phyloP scores from a whole-genome alignment of 2,113 vertebrate species.

The Ochotona princeps region DNA sequence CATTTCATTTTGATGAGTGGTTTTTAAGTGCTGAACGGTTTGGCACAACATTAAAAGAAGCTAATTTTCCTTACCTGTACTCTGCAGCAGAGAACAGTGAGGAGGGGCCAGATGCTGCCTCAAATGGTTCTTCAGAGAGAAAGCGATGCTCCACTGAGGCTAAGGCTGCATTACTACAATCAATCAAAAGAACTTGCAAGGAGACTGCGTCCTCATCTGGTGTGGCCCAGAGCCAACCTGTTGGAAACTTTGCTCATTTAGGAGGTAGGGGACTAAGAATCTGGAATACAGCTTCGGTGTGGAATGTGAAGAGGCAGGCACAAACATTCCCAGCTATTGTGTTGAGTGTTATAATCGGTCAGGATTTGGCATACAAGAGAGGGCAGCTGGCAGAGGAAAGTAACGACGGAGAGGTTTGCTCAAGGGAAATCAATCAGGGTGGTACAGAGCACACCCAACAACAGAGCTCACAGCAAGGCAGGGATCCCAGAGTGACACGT shows the following conservation, averaged over 20 bases:
- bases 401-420: neutral
- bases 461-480: no score
- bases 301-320: slow-evolving; percentile 36
- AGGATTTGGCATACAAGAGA: neutral
- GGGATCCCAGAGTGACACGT: no score
- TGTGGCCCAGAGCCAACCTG: slow-evolving; percentile 20
- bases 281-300: neutral
- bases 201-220: slow-evolving; percentile 1
- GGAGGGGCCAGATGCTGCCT: neutral
- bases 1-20: slow-evolving; percentile 8
- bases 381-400: neutral
- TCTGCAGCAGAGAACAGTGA: neutral
- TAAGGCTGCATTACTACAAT: neutral
- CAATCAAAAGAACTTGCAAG: neutral
- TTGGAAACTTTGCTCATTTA: neutral
- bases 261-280: neutral
- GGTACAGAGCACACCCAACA: accelerated
- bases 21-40: neutral
- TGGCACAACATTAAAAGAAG: neutral
- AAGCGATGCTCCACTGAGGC: neutral
- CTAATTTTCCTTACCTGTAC: neutral
- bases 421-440: no score
- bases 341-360: neutral
- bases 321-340: neutral
- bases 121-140: neutral